phyloP scores from a whole-genome alignment of 2,888 invertebrate species.

The Lamellibrachia satsuma region DNA sequence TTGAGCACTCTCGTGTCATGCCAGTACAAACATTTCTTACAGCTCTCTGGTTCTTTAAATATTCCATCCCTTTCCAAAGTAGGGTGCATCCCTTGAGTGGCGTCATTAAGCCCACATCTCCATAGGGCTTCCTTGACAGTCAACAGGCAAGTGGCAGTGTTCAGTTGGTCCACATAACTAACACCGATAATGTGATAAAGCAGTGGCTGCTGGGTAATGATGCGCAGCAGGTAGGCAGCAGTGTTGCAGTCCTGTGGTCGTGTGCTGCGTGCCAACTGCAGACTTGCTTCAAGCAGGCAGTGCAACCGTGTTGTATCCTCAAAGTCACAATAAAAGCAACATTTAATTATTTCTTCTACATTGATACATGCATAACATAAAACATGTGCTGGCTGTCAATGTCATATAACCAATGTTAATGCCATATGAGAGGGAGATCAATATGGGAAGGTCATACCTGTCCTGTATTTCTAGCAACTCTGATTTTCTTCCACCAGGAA shows the following conservation, averaged over 20 bases:
- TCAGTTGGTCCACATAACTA: not conserved
- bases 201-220: conserved; percentile 33
- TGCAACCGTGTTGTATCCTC: not conserved
- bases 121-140: not conserved
- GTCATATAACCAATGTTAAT: not conserved
- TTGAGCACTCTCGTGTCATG: not conserved
- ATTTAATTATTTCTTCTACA: not conserved
- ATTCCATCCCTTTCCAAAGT: not conserved
- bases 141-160: not conserved
- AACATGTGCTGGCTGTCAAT: not conserved
- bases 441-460: no score
- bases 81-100: not conserved
- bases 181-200: not conserved
- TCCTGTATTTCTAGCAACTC: no score
- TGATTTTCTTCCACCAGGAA: no score
- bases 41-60: not conserved
- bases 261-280: conserved; percentile 73
- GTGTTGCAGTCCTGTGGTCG: conserved; percentile 81
- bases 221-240: conserved; percentile 74
- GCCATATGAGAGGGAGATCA: no score
- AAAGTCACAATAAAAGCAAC: not conserved
- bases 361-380: not conserved
- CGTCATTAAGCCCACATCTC: not conserved
- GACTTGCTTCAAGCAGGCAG: conserved; percentile 39
- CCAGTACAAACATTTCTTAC: not conserved